Evolutionary conservation across 2,113 vertebrate species (phyloP).

Genomic region (Rhadina sibilatrix): DNA sequence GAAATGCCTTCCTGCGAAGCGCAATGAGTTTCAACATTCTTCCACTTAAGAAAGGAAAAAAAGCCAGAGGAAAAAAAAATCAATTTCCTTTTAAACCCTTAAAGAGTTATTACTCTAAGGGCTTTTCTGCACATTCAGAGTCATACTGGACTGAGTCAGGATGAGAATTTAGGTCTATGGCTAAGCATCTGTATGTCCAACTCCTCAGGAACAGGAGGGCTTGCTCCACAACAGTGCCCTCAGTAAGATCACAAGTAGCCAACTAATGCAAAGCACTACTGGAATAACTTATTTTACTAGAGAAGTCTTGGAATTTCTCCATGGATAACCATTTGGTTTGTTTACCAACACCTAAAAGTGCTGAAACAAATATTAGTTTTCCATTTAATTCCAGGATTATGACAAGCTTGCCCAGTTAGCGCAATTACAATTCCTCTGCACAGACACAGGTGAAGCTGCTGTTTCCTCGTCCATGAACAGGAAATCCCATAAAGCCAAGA

Average conservation of each 20-base stretch:
- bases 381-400: background rate
- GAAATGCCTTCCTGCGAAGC: background rate
- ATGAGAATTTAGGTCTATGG: background rate
- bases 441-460: constrained; percentile 10
- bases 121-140: background rate
- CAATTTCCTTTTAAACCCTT: background rate
- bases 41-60: background rate
- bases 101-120: background rate
- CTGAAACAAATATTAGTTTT: background rate
- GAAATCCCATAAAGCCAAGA: constrained; percentile 44
- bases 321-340: background rate
- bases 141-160: background rate
- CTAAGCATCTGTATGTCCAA: background rate
- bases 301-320: background rate
- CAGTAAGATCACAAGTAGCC: background rate
- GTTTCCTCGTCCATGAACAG: constrained; percentile 6
- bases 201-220: background rate
- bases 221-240: background rate
- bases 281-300: background rate
- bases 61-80: background rate
- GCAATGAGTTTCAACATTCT: background rate
- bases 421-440: background rate
- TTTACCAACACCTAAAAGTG: background rate
- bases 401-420: background rate
- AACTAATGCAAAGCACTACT: background rate